phyloP scores from a whole-genome alignment of 2,888 invertebrate species.

The Cantharis lateralis region DNA sequence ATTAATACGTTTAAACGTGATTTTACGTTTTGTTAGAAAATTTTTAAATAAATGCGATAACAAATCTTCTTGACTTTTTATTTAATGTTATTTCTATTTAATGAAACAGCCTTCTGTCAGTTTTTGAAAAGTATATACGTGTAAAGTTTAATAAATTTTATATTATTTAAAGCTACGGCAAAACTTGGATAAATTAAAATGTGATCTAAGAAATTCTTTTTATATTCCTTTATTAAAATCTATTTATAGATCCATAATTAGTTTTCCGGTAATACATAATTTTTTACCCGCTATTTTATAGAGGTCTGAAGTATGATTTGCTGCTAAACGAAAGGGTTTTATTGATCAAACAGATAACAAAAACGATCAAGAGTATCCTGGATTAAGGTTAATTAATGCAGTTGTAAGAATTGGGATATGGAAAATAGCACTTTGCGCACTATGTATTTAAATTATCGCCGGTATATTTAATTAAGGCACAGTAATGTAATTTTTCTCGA shows the following conservation, averaged over 20 bases:
- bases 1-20: background rate
- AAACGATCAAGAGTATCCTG: background rate
- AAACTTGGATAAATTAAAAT: background rate
- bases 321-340: background rate
- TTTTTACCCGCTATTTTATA: background rate
- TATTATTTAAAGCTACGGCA: too few relatives aligned
- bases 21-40: background rate
- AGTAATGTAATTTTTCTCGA: background rate
- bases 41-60: background rate
- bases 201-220: too few relatives aligned
- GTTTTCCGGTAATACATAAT: background rate
- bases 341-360: background rate
- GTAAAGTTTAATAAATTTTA: background rate
- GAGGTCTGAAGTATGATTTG: background rate
- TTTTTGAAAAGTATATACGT: background rate
- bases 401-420: background rate
- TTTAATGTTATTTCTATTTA: background rate
- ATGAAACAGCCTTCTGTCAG: background rate
- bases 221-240: too few relatives aligned
- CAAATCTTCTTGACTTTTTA: background rate
- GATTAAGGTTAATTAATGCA: background rate
- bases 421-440: background rate
- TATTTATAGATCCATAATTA: background rate
- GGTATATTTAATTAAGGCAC: background rate
- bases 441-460: background rate